Evolutionary conservation across 2,888 invertebrate species (phyloP).

Genomic region (Acleris cristana): DNA sequence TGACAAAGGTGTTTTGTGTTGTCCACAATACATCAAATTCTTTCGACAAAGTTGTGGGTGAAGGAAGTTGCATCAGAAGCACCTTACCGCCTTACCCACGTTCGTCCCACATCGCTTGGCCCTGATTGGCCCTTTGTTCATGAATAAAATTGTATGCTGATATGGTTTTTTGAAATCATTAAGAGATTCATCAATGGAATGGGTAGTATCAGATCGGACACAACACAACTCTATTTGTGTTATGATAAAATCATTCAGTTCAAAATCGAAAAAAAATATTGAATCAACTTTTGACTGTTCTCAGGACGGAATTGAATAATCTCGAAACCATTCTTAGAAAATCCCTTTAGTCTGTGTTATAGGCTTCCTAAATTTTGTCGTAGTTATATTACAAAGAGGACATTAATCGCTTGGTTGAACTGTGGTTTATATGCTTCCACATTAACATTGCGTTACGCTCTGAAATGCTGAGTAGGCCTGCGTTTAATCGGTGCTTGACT

Average conservation of each 20-base stretch:
- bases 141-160: constrained; percentile 37
- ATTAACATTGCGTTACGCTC: neutral
- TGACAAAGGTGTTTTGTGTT: neutral
- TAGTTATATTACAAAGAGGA: neutral
- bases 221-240: too few species aligned
- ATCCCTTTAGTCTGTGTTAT: too few species aligned
- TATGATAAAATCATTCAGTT: neutral
- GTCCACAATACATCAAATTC: constrained; percentile 51
- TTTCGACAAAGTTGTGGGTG: constrained; percentile 59
- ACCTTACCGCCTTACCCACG: constrained; percentile 62
- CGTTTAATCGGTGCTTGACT: constrained; percentile 16
- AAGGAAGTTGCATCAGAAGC: constrained; percentile 74
- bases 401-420: neutral
- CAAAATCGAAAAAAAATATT: neutral
- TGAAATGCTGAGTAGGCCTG: constrained; percentile 13
- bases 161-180: constrained; percentile 10
- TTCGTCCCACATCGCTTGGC: constrained; percentile 54
- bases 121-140: constrained; percentile 61
- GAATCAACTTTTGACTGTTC: too few species aligned
- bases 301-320: too few species aligned
- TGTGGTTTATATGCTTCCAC: neutral
- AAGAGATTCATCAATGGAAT: neutral
- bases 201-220: too few species aligned
- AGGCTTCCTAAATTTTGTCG: too few species aligned
- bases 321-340: too few species aligned